Percentiles rank a stretch among this genome's conserved stretches.
Conservation (phyloP, 2,113 vertebrate species). For the Anguilla japonica region DNA sequence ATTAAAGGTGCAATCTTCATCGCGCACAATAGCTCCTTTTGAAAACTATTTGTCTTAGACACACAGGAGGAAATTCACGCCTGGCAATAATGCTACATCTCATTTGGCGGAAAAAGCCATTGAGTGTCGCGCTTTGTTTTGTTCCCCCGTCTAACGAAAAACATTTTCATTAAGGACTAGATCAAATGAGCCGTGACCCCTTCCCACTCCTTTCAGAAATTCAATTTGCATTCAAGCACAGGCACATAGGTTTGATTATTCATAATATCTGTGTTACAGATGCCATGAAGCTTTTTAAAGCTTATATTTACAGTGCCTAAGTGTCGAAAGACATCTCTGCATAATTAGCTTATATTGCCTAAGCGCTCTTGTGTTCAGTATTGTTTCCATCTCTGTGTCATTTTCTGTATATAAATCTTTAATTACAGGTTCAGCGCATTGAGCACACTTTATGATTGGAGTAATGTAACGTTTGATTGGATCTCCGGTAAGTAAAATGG, state of each 20-base stretch:
- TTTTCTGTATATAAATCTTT: not conserved
- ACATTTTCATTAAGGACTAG: constrained; percentile 72
- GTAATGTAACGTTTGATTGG: constrained; percentile 25
- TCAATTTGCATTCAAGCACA: constrained; percentile 75
- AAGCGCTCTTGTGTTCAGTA: not conserved
- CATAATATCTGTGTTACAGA: constrained; percentile 59
- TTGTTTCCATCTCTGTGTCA: not conserved
- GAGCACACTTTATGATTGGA: not conserved
- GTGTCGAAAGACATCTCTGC: constrained; percentile 12
- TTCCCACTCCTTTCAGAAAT: constrained; percentile 58
- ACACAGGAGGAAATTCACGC: constrained; percentile 49
- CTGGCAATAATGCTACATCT: constrained; percentile 52
- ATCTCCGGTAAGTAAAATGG: not conserved
- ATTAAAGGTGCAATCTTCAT: constrained; percentile 48
- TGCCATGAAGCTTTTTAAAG: constrained; percentile 59
- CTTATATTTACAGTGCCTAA: constrained; percentile 64
- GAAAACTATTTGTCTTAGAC: constrained; percentile 55
- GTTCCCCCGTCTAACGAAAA: constrained; percentile 54
- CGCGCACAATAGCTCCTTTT: constrained; percentile 31
- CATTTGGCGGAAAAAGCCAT: constrained; percentile 56
- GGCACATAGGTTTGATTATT: constrained; percentile 68
- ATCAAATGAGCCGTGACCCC: constrained; percentile 72
- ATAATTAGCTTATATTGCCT: constrained; percentile 29
- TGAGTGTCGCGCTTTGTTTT: constrained; percentile 45
- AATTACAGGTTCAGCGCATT: not conserved